Evolutionary conservation across 2,797 vertebrate species (phyloP).

Genomic region (Falco cherrug): DNA sequence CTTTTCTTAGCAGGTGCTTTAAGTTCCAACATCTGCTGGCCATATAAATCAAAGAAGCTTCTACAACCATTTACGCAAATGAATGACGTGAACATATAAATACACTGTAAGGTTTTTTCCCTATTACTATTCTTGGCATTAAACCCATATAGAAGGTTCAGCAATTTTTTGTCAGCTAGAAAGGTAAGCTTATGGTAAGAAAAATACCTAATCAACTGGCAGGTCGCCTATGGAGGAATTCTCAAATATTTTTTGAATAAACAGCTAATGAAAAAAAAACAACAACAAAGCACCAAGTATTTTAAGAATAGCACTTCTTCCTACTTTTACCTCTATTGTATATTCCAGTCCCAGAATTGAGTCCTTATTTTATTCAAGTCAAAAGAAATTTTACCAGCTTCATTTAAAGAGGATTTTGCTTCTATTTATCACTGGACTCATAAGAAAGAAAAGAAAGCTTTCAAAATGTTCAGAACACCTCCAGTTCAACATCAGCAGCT

Average conservation of each 20-base stretch:
- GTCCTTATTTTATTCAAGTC: not conserved
- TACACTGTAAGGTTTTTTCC: not conserved
- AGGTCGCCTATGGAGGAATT: not conserved
- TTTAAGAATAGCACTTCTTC: not conserved
- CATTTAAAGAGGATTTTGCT: not conserved
- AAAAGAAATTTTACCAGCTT: not conserved
- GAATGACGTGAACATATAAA: conserved; percentile 76
- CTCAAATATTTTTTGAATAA: not conserved
- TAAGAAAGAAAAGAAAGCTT: not conserved
- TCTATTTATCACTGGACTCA: not conserved
- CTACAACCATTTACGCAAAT: conserved; percentile 71
- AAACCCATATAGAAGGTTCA: not conserved
- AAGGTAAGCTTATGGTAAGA: not conserved
- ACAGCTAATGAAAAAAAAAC: not conserved
- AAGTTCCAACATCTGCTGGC: conserved; percentile 79
- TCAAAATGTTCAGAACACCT: not conserved
- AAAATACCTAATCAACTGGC: not conserved
- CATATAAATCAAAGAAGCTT: conserved; percentile 78
- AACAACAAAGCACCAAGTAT: not conserved
- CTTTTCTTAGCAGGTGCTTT: conserved; percentile 82
- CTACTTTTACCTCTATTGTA: not conserved
- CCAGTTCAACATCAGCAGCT: not conserved
- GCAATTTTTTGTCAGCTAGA: not conserved
- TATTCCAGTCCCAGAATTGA: not conserved
- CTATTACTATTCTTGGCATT: conserved; percentile 58